Evolutionary conservation across 2,888 invertebrate genomes (phyloP).

Genomic region (Minunthozetes semirufus): DNA sequence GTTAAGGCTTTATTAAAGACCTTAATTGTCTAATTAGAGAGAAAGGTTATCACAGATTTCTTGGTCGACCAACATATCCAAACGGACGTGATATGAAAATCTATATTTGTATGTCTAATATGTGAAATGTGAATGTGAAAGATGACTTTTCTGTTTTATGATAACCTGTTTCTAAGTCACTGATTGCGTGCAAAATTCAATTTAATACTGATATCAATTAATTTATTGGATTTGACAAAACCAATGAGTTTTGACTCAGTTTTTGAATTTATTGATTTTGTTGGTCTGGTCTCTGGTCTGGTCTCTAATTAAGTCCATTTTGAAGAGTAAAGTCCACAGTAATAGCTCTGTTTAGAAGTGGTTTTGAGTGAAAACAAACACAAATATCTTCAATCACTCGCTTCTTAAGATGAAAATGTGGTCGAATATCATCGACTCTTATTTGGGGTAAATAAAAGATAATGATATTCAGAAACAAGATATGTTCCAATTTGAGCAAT

Average conservation of each 20-base stretch:
- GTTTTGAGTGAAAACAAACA: neutral
- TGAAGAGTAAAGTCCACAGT: slow-evolving; percentile 12
- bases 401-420: neutral
- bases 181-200: too few species aligned
- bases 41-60: too few species aligned
- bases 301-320: neutral
- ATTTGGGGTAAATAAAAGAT: slow-evolving; percentile 13
- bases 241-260: neutral
- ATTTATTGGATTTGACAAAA: too few species aligned
- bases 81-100: too few species aligned
- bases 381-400: neutral
- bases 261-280: neutral
- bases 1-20: too few species aligned
- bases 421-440: neutral
- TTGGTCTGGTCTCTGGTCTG: neutral
- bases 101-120: too few species aligned
- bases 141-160: too few species aligned
- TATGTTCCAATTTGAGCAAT: neutral
- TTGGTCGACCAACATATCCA: too few species aligned
- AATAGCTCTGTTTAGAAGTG: neutral
- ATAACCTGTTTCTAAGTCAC: too few species aligned
- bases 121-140: too few species aligned
- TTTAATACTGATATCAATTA: too few species aligned
- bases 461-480: slow-evolving; percentile 14
- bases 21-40: too few species aligned